Evolutionary conservation across 2,888 invertebrate species (phyloP), one percentile per base, ranked within the genome.

Genomic region (Cephus pulcher): DNA sequence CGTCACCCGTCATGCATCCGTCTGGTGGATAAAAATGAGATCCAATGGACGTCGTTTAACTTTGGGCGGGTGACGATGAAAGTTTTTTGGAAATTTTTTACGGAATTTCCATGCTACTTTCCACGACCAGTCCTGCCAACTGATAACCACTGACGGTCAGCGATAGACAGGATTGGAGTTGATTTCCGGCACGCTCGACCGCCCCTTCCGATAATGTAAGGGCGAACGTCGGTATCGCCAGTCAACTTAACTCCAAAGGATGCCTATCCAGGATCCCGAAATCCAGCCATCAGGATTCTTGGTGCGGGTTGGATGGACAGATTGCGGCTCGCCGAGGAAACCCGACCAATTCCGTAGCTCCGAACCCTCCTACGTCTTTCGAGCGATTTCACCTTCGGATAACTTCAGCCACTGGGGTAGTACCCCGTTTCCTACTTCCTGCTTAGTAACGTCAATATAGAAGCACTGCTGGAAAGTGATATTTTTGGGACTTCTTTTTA

Each of bases 251-350:
- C 88, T 90, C 88, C 84, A 86, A 89, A 90, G 88, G 89, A 87
- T 86, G 83, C 82, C 85, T 81, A 70, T 70, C 56, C 37, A 70
- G 37, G 32, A 15, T 32, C 37, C 69, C 33, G 34, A 12, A 68
- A n/a, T 11, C 23, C 33, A 32, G 77, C 74, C 82, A 76, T 78
- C 82, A 83, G 86, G 85, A 88, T 88, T 89, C 87, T 89, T 88
- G 87, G 83, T 82, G 82, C 83, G 83, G 85, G 82, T 84, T 83
- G 86, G 84, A 84, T 86, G 87, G 88, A 88, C 89, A 90, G 90
- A 91, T 91, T 91, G 90, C 87, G 89, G 90, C 86, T 87, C 84
- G 84, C 87, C 88, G 84, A 89, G 88, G 87, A 89, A 88, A 86
- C 86, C 87, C 82, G 56, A 56, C 23, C 56, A 56, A 56, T 56